Base-by-base conservation (phyloP, 2,888 invertebrate genomes). In the Patella depressa region DNA sequence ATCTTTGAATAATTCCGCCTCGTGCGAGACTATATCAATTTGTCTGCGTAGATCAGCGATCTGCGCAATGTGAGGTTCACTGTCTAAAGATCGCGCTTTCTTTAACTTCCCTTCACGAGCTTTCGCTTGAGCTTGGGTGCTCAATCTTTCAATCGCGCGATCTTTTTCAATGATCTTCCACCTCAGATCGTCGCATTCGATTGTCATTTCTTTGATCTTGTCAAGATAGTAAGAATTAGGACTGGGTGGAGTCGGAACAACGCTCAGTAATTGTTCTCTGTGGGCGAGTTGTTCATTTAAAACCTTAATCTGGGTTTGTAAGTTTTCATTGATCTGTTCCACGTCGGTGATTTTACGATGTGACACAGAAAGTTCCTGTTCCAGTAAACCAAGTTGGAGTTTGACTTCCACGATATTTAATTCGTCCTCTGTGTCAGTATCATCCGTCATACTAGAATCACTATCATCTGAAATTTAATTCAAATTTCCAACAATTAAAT, bases 311-410 rank as follows among this genome's bases (percentile, higher is more conserved):
- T 90, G 89, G 55, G 84, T 83, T 15, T 84, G 81, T 34, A 89
- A 75, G 59, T 85, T 94, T 79, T 95, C 94, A 88, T 95, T 95
- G 88, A 96, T 96, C 82, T 94, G 94, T 92, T 97, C 96, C 83
- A 96, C 92, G 85, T 96, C 96, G 90, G 96, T 96, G 78, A 96
- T 95, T 92, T 97, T 97, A 83, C 95, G 94, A 70, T 96, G 94
- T 81, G 97, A 92, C 79, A 96, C 95, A 34, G 95, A 94, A 78
- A 96, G 95, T 93, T 98, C 97, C 93, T 96, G 96, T 92, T 97
- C 97, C 89, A 96, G 96, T 73, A 97, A 93, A 91, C 97, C 97
- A 75, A 98, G 93, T 84, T 97, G 94, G 69, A 97, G 93, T 87
- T 96, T 94, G 79, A 97, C 92, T 91, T 95, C 94, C 29, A 92